Evolutionary conservation across 1,140 invertebrate species (phyloP), one percentile per base, ranked within the genome.

Genomic region (Bombus confusus): DNA sequence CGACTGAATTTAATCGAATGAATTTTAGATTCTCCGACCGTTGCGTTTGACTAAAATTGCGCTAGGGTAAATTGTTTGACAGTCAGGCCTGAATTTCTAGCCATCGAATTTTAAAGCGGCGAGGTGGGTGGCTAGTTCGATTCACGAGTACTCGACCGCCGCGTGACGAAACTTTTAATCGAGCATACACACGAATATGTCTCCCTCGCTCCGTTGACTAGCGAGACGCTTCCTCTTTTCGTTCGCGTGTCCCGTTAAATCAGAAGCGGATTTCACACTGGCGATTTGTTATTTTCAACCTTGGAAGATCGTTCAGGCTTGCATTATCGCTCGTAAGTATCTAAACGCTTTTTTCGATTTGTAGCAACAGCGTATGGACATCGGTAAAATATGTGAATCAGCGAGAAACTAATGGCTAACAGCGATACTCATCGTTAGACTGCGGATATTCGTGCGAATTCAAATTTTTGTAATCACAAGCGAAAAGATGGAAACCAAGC

Each of bases 121-220:
- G n/a, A 34, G 64, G n/a, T 31, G 64, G 64, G n/a, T 66, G 64
- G 64, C 64, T 66, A 66, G 64, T 66, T 66, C 64, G 64, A 66
- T 66, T 66, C 64, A 66, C 64, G 64, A 66, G n/a, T 31, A 66
- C 64, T 66, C 64, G 64, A 66, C 64, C 64, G 64, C 64, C 64
- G 47, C 47, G 64, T 66, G 64, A 66, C 64, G 64, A 66, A 66
- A 66, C 64, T 66, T 66, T 66, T 66, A 66, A 66, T 66, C 64
- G 64, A 66, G 64, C 64, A 66, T 66, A 18, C 12, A 31, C 64
- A 31, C 64, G 12, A n/a, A 66, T 31, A 66, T 18, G n/a, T 18
- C 31, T 34, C n/a, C 64, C 64, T 13, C 31, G 64, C 15, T 31
- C n/a, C n/a, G 64, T 66, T n/a, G 4, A n/a, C 59, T n/a, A n/a